These are phyloP conservation scores for Thripadectes ignobilis DNA, from an alignment of 2,797 vertebrate genomes.

Conservation along the genomic window DNA sequence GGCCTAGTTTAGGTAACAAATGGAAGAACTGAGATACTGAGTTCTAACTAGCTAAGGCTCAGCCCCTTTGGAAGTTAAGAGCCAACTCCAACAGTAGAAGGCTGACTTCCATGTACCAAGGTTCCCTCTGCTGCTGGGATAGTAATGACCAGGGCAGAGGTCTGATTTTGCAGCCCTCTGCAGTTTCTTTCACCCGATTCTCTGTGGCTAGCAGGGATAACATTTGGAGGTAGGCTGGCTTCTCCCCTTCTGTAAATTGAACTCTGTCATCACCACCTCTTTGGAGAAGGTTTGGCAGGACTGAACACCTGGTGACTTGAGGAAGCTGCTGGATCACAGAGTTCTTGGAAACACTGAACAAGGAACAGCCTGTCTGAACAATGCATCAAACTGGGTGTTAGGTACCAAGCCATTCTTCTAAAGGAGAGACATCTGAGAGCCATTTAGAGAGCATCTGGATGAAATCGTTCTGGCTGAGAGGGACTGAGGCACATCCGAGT, in stretches of 20 bases:
- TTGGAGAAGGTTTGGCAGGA: background rate
- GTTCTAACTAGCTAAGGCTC: constrained; percentile 14
- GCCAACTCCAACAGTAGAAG: background rate
- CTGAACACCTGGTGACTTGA: background rate
- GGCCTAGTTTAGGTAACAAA: constrained; percentile 56
- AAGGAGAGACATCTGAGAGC: constrained; percentile 13
- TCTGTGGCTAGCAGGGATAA: background rate
- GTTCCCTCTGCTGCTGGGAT: background rate
- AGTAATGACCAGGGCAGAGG: background rate
- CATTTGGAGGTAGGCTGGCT: background rate
- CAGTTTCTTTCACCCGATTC: background rate
- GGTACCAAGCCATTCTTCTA: background rate
- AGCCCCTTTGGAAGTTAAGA: background rate
- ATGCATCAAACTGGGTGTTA: background rate
- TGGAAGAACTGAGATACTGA: constrained; percentile 46
- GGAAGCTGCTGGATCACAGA: background rate
- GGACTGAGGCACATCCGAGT: background rate
- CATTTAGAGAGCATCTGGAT: constrained; percentile 15
- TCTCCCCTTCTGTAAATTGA: background rate
- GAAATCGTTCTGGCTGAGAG: background rate
- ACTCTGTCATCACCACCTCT: constrained; percentile 16
- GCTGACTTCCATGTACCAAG: background rate
- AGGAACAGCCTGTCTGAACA: constrained; percentile 13
- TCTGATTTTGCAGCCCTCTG: background rate
- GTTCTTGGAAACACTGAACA: constrained; percentile 30